Base-by-base conservation (phyloP, 1,140 invertebrate genomes). In the Drosophila pandora region DNA sequence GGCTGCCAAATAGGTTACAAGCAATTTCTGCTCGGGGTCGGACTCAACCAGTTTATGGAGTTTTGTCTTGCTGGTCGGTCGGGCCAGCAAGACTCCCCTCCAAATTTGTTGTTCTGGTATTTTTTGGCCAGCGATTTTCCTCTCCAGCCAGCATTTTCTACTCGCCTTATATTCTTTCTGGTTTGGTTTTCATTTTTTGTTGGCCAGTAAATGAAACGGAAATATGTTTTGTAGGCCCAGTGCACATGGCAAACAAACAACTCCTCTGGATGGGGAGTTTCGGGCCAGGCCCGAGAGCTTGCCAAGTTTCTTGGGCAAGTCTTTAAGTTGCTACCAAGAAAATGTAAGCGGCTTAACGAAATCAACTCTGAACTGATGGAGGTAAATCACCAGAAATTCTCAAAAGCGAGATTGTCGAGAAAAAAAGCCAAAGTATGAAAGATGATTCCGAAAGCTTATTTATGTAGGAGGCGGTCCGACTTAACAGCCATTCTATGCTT, bases 161-260 rank as follows among this genome's bases (percentile, higher is more conserved):
- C 23, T 50, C 21, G 12, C 49, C 55, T 63, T 39, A 58, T 32
- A 48, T 58, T 68, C 43, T 37, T 55, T 52, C 41, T 55, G 39
- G 21, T 37, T 32, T 22, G 17, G 23, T 53, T n/a, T 55, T 57
- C 37, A 39, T 32, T 47, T 67, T 67, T 61, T 52, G 43, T 88
- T 87, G 75, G 83, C 84, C 71, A 87, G 82, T 87, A 87, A 87
- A 87, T 87, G 82, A 87, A 87, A 87, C 82, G 82, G 82, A 87
- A 87, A 87, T 87, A 87, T 87, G 82, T 87, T 88, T 88, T 79
- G 82, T 88, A 69, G 75, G 79, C 82, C 65, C 78, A 52, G 17
- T 87, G 82, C 82, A 75, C 74, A 87, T 57, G 39, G 53, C 74
- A 58, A 67, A 59, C 57, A 67, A 76, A 61, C 54, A 70, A 57